Percentiles rank a stretch among this genome's conserved stretches.
These are phyloP conservation scores for Gorsachius magnificus DNA, from an alignment of 2,797 vertebrate species.

Conservation along the genomic window DNA sequence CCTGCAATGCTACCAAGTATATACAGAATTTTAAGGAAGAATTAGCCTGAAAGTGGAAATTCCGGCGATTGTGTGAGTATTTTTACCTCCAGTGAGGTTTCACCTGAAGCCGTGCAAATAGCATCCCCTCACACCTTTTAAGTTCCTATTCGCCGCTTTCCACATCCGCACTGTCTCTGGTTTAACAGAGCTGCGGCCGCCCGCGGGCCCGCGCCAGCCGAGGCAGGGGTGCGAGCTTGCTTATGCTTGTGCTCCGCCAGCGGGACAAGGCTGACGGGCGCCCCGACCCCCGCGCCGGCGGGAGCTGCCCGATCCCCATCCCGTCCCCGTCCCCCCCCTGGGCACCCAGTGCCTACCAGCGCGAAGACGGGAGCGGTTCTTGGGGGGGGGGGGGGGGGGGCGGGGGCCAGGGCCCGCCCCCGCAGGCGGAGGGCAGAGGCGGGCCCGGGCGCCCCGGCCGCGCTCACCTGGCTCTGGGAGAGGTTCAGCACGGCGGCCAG, in stretches of 20 bases:
- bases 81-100: neutral
- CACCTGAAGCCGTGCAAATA: too few species aligned
- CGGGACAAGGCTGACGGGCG: accelerated
- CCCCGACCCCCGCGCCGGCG: neutral
- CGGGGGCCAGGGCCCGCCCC: neutral
- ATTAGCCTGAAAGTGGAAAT: neutral
- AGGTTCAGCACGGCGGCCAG: constrained; percentile 76
- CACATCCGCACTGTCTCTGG: accelerated
- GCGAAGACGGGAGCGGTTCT: neutral
- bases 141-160: neutral
- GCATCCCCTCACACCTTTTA: too few species aligned
- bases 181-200: accelerated
- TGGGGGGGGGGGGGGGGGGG: too few species aligned
- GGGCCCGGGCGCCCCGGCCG: too few species aligned
- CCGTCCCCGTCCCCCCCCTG: neutral
- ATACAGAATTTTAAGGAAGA: neutral
- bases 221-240: accelerated
- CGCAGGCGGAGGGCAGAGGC: neutral
- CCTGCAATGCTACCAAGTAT: too few species aligned
- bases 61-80: neutral
- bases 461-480: constrained; percentile 82
- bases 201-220: neutral
- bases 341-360: accelerated
- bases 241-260: neutral
- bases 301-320: neutral